phyloP scores from a whole-genome alignment of 2,797 vertebrate species.

The Synaphobranchus kaupii region DNA sequence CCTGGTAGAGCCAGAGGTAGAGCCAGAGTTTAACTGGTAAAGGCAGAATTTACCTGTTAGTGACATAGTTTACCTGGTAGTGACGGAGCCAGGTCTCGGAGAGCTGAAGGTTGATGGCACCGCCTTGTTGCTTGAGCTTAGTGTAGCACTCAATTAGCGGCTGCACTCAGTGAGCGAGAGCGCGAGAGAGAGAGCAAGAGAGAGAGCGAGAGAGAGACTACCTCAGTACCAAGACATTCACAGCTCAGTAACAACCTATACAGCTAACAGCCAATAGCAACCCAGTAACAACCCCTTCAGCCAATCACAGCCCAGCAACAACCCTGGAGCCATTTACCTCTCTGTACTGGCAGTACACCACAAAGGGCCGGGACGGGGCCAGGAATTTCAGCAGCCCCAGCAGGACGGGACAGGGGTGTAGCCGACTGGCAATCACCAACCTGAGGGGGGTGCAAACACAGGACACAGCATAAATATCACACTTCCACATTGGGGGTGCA shows the following conservation, averaged over 20 bases:
- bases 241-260: neutral
- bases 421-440: slow-evolving; percentile 91
- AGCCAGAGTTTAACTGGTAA: neutral
- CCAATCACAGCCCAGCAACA: neutral
- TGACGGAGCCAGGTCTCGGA: slow-evolving; percentile 94
- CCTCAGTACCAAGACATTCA: neutral
- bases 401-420: slow-evolving; percentile 85
- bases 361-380: slow-evolving; percentile 92
- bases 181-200: slow-evolving; percentile 7
- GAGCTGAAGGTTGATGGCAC: slow-evolving; percentile 84
- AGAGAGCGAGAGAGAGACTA: neutral
- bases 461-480: neutral
- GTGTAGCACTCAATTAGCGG: slow-evolving; percentile 92
- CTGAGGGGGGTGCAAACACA: slow-evolving; percentile 68
- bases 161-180: slow-evolving; percentile 62
- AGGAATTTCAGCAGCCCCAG: slow-evolving; percentile 86
- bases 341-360: slow-evolving; percentile 93
- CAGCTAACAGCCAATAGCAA: neutral
- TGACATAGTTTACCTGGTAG: slow-evolving; percentile 83
- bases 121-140: slow-evolving; percentile 88
- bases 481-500: neutral
- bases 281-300: neutral
- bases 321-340: slow-evolving; percentile 76
- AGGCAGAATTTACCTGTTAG: neutral
- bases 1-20: no score